Evolutionary conservation across 2,888 invertebrate species (phyloP), one percentile per base, ranked within the genome.

Genomic region (Ophioninae sp.): DNA sequence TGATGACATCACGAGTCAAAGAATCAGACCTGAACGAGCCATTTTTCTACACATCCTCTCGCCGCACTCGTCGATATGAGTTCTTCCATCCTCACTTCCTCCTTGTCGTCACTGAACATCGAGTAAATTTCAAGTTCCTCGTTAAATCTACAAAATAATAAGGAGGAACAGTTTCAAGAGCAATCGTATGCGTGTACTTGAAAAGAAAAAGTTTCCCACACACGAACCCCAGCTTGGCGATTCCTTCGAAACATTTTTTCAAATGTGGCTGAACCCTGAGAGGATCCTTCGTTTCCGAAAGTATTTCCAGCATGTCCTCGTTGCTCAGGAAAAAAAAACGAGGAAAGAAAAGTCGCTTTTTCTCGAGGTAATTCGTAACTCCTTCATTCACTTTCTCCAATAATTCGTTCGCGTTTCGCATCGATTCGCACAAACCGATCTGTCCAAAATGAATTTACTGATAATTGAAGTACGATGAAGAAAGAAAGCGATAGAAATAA

Each of bases 241-340:
- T 97, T 69, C 97, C 97, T 93, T 97, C 97, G 91, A 98, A 98
- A 92, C 97, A 97, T 93, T 97, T 97, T 91, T 96, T 96, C 78
- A 98, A 93, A 93, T 97, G 97, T 0, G 97, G 97, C 92, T 97
- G 97, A 2, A 97, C 97, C 88, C 96, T 94, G 7, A 96, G 93
- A 0, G 97, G 97, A 91, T 97, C 97, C 93, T 97, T 97, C 1
- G 97, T 97, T 94, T 98, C 97, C 0, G 97, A 97, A 84, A 98
- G 94, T 88, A 98, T 97, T 93, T 98, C 97, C 87, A 98, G 93
- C 95, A 98, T 96, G 93, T 98, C 98, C 89, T 97, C 97, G 91
- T 98, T 98, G 7, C 98, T 98, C 81, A 98, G 94, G 91, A 98
- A 98, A 94, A 98, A 98, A 91, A 98, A 97, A 91, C 98, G 94